Percentiles rank a stretch among this genome's conserved stretches.
Conservation (phyloP, 2,888 invertebrate genomes). For the Acleris cristana region DNA sequence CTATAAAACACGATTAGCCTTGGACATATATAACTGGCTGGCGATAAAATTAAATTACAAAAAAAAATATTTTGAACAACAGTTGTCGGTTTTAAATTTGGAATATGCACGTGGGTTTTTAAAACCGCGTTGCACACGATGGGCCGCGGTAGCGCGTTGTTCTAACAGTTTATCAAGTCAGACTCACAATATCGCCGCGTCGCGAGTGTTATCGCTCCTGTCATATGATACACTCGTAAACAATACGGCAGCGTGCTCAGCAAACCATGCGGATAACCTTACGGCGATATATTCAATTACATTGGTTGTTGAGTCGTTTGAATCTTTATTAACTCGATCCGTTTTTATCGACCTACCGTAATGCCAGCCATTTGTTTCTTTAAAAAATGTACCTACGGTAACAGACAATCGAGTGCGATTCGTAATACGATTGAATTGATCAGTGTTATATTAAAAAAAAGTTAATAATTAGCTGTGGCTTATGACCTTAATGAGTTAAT, state of each 20-base stretch:
- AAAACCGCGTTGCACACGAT: conserved; percentile 32
- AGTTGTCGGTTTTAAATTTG: conserved; percentile 4
- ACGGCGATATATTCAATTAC: conserved; percentile 39
- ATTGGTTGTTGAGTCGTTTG: conserved; percentile 7
- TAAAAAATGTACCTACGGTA: too few relatives aligned
- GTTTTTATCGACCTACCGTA: too few relatives aligned
- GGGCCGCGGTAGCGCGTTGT: conserved; percentile 30
- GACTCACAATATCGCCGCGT: conserved; percentile 41
- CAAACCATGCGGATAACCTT: conserved; percentile 52
- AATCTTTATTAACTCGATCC: background rate
- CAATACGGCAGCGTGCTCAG: conserved; percentile 56
- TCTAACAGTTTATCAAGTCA: conserved; percentile 32
- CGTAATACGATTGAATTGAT: too few relatives aligned
- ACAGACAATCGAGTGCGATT: too few relatives aligned
- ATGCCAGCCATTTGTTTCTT: too few relatives aligned
- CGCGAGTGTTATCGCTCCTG: conserved; percentile 59
- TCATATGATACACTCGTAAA: conserved; percentile 61
- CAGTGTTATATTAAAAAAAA: too few relatives aligned
- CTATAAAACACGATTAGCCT: conserved; percentile 6
- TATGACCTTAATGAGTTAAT: too few relatives aligned
- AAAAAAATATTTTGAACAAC: background rate
- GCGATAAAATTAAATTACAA: background rate
- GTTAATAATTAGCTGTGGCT: too few relatives aligned
- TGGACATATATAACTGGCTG: conserved; percentile 3
- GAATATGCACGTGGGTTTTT: conserved; percentile 16